Evolutionary conservation across 2,888 invertebrate genomes (phyloP).

Genomic region (Pterostichus madidus): DNA sequence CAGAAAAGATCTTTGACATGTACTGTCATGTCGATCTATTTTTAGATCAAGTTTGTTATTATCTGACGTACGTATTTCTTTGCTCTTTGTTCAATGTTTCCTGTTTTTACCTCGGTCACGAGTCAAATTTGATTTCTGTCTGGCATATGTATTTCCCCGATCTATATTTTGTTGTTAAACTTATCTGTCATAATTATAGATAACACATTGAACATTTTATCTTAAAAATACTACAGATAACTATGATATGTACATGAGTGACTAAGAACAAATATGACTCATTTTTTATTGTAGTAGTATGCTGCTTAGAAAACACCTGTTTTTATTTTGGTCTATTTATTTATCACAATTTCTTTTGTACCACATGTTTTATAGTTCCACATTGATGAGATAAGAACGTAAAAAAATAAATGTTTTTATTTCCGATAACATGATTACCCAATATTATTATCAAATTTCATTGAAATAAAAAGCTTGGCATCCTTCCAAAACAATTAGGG

Average conservation of each 20-base stretch:
- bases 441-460: not conserved
- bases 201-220: constrained; percentile 30
- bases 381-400: not conserved
- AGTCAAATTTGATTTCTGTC: constrained; percentile 27
- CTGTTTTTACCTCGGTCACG: constrained; percentile 42
- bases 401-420: too few relatives aligned
- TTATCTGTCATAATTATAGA: constrained; percentile 20
- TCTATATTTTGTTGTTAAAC: not conserved
- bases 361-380: not conserved
- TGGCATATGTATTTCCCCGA: not conserved
- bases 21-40: constrained; percentile 59
- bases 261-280: constrained; percentile 17
- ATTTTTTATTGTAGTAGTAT: not conserved
- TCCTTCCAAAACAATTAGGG: too few relatives aligned
- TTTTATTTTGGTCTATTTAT: constrained; percentile 1
- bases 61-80: constrained; percentile 50
- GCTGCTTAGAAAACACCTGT: too few relatives aligned
- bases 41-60: constrained; percentile 65
- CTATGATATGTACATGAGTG: not conserved
- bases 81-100: constrained; percentile 60
- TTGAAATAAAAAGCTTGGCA: not conserved
- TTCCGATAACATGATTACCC: too few relatives aligned
- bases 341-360: not conserved
- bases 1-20: constrained; percentile 59
- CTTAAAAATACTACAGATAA: not conserved